Percentiles rank a stretch among this genome's conserved stretches.
phyloP scores from a whole-genome alignment of 2,113 vertebrate species.

The Calyptommatus sinebrachiatus region DNA sequence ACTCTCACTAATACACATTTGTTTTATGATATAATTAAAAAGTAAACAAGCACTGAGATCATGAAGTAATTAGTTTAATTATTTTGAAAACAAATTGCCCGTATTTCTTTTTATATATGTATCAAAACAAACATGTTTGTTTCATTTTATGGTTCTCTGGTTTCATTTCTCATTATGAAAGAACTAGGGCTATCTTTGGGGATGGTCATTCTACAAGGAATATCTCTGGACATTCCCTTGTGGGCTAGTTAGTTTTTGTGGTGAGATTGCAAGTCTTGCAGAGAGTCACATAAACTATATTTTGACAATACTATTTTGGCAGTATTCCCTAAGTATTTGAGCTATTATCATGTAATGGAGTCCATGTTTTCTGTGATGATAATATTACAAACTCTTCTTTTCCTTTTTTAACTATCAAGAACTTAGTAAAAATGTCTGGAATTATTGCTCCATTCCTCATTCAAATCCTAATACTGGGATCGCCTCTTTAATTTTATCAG shows the following conservation, averaged over 20 bases:
- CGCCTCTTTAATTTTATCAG: not conserved
- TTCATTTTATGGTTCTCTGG: slow-evolving; percentile 47
- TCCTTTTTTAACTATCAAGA: not conserved
- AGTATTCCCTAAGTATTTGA: slow-evolving; percentile 59
- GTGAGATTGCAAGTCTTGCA: slow-evolving; percentile 45
- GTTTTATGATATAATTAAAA: slow-evolving; percentile 46
- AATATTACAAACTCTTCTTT: slow-evolving; percentile 27
- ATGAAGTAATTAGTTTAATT: slow-evolving; percentile 57
- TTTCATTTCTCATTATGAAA: slow-evolving; percentile 62
- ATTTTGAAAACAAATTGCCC: slow-evolving; percentile 48
- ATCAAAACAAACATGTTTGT: slow-evolving; percentile 58
- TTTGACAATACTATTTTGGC: slow-evolving; percentile 47
- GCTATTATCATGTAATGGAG: slow-evolving; percentile 55
- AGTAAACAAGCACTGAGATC: slow-evolving; percentile 46
- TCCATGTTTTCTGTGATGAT: slow-evolving; percentile 26
- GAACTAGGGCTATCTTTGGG: slow-evolving; percentile 59
- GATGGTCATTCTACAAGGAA: slow-evolving; percentile 68
- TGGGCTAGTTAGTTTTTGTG: slow-evolving; percentile 57
- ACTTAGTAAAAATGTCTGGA: not conserved
- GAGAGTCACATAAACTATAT: slow-evolving; percentile 56
- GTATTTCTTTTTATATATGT: slow-evolving; percentile 53
- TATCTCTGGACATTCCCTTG: slow-evolving; percentile 53
- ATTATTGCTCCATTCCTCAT: not conserved
- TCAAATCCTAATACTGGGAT: not conserved
- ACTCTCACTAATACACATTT: slow-evolving; percentile 17